Evolutionary conservation across 23 tunicate genomes (phyloP), one percentile per base, ranked within the genome.

Genomic region (Halocynthia roretzi): DNA sequence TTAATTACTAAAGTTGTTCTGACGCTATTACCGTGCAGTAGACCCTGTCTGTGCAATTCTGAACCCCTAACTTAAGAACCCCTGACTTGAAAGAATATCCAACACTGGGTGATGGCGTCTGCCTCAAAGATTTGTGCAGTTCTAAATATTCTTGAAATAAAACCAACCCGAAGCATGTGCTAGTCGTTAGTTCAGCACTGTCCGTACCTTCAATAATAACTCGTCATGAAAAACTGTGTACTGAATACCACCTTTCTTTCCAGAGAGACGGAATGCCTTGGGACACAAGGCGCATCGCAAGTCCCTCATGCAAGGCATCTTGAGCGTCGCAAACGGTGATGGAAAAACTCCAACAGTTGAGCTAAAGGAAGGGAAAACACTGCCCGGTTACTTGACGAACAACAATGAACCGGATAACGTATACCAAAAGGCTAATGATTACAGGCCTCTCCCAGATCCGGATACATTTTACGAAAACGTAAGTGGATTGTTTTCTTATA

Each of bases 241-340:
- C 44, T 31, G 44, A 31, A 31, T 31, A 4, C 44, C 1, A 31
- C 44, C 44, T 31, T 31, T 31, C 44, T 71, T 71, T 70, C 71
- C 82, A 71, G 94, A 87, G 17, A 77, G 98, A 15, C 78, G 98
- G n/a, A 93, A 93, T 54, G 98, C 98, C 17, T 78, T 93, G 93
- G 84, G 91, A 10, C 85, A 83, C 22, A 60, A 52, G 40, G 8
- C 62, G 5, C 93, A 86, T 48, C 82, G 98, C n/a, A 86, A 86
- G 58, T 75, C 85, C 52, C 77, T 93, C 54, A 80, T 93, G 80
- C 84, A 86, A 62, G 98, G 93, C 8, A 82, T 93, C 52, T 72
- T 93, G 18, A 85, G 82, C 67, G 93, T 86, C 21, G 85, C 93
- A 21, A 78, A 63, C n/a, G 87, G 87, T 31, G 98, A 82, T 55